Evolutionary conservation across 2,797 vertebrate genomes (phyloP).

Genomic region (Manis javanica): DNA sequence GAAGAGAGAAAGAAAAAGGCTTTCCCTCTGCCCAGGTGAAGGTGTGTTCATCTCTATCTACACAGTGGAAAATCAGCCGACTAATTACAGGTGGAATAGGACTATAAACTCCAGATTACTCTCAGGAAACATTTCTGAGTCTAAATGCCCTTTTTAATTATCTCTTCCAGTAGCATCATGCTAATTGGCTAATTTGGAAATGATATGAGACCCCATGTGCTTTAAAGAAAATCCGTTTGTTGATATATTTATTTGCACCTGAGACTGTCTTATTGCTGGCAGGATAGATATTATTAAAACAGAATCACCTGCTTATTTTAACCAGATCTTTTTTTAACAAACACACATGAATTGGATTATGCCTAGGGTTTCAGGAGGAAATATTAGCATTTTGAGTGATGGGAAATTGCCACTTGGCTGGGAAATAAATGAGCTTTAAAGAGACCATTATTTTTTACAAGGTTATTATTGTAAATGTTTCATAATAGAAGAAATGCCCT

Average conservation of each 20-base stretch:
- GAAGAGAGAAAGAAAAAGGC: neutral
- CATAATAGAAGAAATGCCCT: slow-evolving; percentile 61
- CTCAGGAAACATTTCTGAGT: slow-evolving; percentile 75
- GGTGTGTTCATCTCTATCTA: neutral
- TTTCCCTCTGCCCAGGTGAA: neutral
- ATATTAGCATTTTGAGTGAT: slow-evolving; percentile 68
- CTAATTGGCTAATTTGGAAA: slow-evolving; percentile 79
- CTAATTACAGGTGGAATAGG: slow-evolving; percentile 61
- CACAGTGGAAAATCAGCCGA: neutral
- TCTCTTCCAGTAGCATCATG: slow-evolving; percentile 74
- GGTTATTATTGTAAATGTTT: slow-evolving; percentile 77
- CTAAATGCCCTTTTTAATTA: slow-evolving; percentile 78
- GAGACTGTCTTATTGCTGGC: slow-evolving; percentile 65
- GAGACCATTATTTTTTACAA: slow-evolving; percentile 72
- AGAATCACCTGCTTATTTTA: slow-evolving; percentile 68
- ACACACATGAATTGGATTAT: slow-evolving; percentile 57
- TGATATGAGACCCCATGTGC: slow-evolving; percentile 72
- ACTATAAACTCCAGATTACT: slow-evolving; percentile 50
- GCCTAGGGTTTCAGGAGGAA: slow-evolving; percentile 14
- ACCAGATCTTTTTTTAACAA: slow-evolving; percentile 50
- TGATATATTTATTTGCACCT: slow-evolving; percentile 76
- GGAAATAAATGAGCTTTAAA: slow-evolving; percentile 71
- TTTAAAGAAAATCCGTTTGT: slow-evolving; percentile 80
- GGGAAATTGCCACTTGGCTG: slow-evolving; percentile 65
- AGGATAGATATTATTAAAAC: slow-evolving; percentile 64